These are phyloP conservation scores for Bryconaethiops microstoma DNA, from an alignment of 2,797 vertebrate genomes.

Conservation along the genomic window DNA sequence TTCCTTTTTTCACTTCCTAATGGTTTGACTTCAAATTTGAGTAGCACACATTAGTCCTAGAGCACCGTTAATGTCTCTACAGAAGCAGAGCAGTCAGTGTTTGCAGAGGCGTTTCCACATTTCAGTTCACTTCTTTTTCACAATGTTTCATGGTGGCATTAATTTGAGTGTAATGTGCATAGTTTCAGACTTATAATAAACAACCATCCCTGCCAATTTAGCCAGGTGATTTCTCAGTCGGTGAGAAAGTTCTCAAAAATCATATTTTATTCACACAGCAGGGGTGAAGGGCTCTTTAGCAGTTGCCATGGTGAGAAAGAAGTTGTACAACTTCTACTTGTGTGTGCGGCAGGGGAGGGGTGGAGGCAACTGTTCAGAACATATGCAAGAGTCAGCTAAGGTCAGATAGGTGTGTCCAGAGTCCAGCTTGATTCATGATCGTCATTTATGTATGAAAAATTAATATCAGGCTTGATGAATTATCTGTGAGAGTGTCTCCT, in stretches of 20 bases:
- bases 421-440: slow-evolving; percentile 74
- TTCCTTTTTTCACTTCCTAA: not conserved
- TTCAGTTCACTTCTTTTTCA: slow-evolving; percentile 3
- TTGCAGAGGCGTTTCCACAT: not conserved
- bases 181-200: slow-evolving; percentile 18
- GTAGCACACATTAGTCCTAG: not conserved
- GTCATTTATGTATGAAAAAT: slow-evolving; percentile 77
- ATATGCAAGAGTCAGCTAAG: slow-evolving; percentile 67
- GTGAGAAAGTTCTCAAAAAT: not conserved
- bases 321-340: not conserved
- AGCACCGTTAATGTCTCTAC: not conserved
- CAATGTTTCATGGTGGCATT: slow-evolving; percentile 10
- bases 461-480: slow-evolving; percentile 73
- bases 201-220: slow-evolving; percentile 16
- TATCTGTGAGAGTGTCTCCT: slow-evolving; percentile 61
- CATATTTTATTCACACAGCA: not conserved
- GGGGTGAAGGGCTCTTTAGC: not conserved
- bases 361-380: slow-evolving; percentile 48
- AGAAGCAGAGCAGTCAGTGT: not conserved
- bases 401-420: slow-evolving; percentile 65
- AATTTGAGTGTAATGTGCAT: slow-evolving; percentile 12
- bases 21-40: not conserved
- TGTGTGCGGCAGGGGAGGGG: not conserved
- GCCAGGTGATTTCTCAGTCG: slow-evolving; percentile 24
- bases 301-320: slow-evolving; percentile 32